Base-by-base conservation (phyloP, 2,113 vertebrate genomes). In the Hippolais icterina region DNA sequence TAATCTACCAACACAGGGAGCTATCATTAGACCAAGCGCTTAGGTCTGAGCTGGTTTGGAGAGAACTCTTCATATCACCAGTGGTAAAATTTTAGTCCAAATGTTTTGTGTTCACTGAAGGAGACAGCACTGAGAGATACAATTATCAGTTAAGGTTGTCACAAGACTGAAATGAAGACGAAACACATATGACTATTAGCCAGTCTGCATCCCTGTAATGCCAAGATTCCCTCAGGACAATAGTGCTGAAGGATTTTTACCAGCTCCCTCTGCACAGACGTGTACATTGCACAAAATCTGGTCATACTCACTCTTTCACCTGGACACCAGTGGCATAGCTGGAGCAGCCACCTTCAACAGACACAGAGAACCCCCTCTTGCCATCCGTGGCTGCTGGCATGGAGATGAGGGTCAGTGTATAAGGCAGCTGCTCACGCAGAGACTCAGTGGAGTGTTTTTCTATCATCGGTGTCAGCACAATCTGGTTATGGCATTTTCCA, bases 401-500 rank as follows among this genome's bases (percentile, higher is more conserved):
- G 29, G 99, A 99, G 96, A 99, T 97, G 87, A 99, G 98, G 2
- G 99, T 99, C 94, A 99, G 98, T 0, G 99, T 99, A 79, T 99
- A 99, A 11, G 99, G 99, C 71, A 99, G 98, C 54, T 99, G 98
- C 96, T 99, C 98, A 10, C 98, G 97, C 81, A 98, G 96, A 2
- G 98, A 99, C 89, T 99, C 99, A 0, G 98, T 98, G 16, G 98
- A 99, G 15, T 98, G 98, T 53, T 99, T 99, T 94, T 99, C 99
- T 97, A 99, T 98, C 98, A 99, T 98, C 8, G 99, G 99, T 4
- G 98, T 98, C 85, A 99, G 97, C 56, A 99, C 98, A 66, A 99
- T 98, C 97, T 99, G 98, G 75, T 99, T 99, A 96, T 99, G 99
- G 96, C 99, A 99, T 97, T 98, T 99, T 63, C 99, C 99, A 80